phyloP scores from a whole-genome alignment of 2,113 vertebrate species.

The Eclectus roratus region DNA sequence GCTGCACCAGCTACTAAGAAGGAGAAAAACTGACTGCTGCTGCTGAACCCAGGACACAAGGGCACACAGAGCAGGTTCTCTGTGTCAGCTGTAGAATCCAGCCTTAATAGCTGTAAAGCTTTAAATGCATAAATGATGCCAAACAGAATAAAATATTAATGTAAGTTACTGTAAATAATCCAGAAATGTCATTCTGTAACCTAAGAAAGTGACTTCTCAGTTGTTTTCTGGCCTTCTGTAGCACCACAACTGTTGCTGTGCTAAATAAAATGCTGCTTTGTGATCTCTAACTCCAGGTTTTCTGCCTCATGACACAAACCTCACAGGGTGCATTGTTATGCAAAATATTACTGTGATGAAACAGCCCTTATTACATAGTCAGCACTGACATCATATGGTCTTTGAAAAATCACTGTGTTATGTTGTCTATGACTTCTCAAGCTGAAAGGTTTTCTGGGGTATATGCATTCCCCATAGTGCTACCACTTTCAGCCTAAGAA shows the following conservation, averaged over 20 bases:
- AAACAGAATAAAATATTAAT: constrained; percentile 39
- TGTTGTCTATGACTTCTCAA: not conserved
- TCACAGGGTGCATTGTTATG: not conserved
- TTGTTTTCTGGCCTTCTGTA: not conserved
- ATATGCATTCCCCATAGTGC: not conserved
- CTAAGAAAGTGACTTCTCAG: not conserved
- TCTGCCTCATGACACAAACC: not conserved
- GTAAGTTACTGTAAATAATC: constrained; percentile 14
- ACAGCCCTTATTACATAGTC: not conserved
- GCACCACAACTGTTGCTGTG: not conserved
- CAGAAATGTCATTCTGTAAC: constrained; percentile 10
- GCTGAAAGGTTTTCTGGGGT: not conserved
- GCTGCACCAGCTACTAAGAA: no score
- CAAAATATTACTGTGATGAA: not conserved
- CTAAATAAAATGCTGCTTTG: not conserved
- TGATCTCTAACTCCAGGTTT: not conserved
- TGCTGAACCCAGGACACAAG: no score
- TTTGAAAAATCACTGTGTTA: not conserved
- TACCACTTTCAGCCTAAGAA: not conserved
- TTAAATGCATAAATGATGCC: not conserved
- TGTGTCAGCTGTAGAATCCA: not conserved
- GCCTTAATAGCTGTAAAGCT: not conserved
- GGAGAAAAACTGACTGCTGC: no score
- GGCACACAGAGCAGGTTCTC: not conserved
- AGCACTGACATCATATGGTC: not conserved